Conservation (phyloP, 1,140 invertebrate genomes). For the Brachionus koreanus region DNA sequence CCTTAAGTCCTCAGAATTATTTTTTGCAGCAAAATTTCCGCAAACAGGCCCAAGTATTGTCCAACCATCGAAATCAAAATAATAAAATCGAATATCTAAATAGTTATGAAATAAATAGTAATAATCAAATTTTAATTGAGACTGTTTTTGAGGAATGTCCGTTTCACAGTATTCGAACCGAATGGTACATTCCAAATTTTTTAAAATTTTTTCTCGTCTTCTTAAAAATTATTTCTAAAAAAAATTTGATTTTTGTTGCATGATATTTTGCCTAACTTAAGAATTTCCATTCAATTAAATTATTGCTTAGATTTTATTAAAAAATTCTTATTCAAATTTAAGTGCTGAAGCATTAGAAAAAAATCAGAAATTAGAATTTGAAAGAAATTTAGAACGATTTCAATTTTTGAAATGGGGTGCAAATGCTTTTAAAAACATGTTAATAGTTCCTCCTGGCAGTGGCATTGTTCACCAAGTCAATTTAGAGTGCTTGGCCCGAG, state of each 20-base stretch:
- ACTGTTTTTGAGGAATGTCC: slow-evolving; percentile 57
- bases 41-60: slow-evolving; percentile 53
- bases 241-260: not conserved
- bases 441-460: slow-evolving; percentile 93
- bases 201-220: slow-evolving; percentile 29
- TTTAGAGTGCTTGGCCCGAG: slow-evolving; percentile 85
- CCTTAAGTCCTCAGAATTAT: not conserved
- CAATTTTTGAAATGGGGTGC: slow-evolving; percentile 96
- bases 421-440: slow-evolving; percentile 87
- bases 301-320: not conserved
- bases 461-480: slow-evolving; percentile 98
- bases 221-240: not conserved
- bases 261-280: not conserved
- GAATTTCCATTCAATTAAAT: not conserved
- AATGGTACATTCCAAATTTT: slow-evolving; percentile 56
- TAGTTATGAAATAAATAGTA: slow-evolving; percentile 2
- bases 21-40: slow-evolving; percentile 49
- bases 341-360: slow-evolving; percentile 81
- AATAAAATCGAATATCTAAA: slow-evolving; percentile 46
- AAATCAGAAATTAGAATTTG: slow-evolving; percentile 92
- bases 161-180: slow-evolving; percentile 58
- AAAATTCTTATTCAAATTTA: slow-evolving; percentile 50
- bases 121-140: slow-evolving; percentile 47
- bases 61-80: slow-evolving; percentile 46
- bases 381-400: slow-evolving; percentile 91